Base-by-base conservation (phyloP, 2,888 invertebrate species). In the Clepsis dumicolana region DNA sequence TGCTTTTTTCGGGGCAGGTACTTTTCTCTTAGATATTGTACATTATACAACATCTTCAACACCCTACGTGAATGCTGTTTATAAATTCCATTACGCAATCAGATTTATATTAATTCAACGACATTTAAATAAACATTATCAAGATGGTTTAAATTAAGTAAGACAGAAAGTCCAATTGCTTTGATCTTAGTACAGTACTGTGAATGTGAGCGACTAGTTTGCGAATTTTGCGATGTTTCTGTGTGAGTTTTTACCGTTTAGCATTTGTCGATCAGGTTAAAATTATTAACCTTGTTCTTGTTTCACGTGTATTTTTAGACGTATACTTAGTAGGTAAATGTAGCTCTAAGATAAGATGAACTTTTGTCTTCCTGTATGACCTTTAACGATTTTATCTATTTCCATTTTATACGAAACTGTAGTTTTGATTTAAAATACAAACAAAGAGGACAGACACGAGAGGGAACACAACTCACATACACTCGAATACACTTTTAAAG, bases 101-200 rank as follows among this genome's bases (percentile, higher is more conserved):
- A 53, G 41, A 60, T 65, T 56, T 44, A 44, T 48, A 44, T 64
- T n/a, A 56, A 64, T 27, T 29, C 41, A 35, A 25, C 29, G 54
- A 54, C 27, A 56, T 54, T 64, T 64, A 64, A 64, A 56, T 64
- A 56, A 32, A 24, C n/a, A 44, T 60, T 48, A 35, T n/a, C 10
- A 14, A n/a, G n/a, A n/a, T n/a, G n/a, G n/a, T n/a, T n/a, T n/a
- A n/a, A n/a, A n/a, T n/a, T 41, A 18, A 18, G 12, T 27, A 59
- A 41, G 0, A 25, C 18, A 7, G 16, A 35, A 60, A n/a, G n/a
- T n/a, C n/a, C n/a, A n/a, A 27, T 63, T 48, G 48, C 12, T 44
- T 1, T 44, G 5, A 29, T 3, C 29, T 29, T 4, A 18, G 1
- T 10, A 48, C 21, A 12, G 21, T 48, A 48, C 21, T 48, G 21